Percentiles rank a stretch among this genome's conserved stretches.
These are phyloP conservation scores for Zaprionus davidi DNA, from an alignment of 1,140 invertebrate genomes.

Conservation along the genomic window DNA sequence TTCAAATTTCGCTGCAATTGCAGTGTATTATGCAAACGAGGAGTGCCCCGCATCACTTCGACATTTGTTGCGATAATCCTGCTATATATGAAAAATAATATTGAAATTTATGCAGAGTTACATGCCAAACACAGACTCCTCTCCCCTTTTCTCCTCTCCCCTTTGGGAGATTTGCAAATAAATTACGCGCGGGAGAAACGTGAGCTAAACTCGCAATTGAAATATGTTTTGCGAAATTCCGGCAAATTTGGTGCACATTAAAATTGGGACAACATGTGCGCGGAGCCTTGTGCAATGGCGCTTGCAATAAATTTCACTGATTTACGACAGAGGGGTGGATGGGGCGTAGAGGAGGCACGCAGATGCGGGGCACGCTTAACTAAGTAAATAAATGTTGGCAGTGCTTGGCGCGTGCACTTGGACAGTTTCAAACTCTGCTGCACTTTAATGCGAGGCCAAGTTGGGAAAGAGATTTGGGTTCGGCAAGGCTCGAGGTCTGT, in stretches of 20 bases:
- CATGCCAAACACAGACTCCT: background rate
- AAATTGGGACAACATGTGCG: slow-evolving; percentile 75
- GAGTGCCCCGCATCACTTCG: background rate
- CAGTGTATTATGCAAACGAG: background rate
- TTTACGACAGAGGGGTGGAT: slow-evolving; percentile 59
- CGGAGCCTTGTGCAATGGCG: slow-evolving; percentile 67
- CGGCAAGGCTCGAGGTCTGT: background rate
- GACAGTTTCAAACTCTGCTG: slow-evolving; percentile 43
- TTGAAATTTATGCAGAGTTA: slow-evolving; percentile 3
- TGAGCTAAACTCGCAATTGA: slow-evolving; percentile 72
- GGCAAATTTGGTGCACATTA: slow-evolving; percentile 70
- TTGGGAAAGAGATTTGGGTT: background rate
- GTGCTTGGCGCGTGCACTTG: slow-evolving; percentile 43
- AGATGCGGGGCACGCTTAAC: slow-evolving; percentile 53
- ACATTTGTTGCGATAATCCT: background rate
- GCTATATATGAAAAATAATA: background rate
- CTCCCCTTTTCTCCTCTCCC: background rate
- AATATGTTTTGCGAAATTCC: slow-evolving; percentile 72
- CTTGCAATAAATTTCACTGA: slow-evolving; percentile 76
- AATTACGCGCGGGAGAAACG: slow-evolving; percentile 61
- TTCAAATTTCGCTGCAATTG: background rate
- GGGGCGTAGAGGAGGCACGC: background rate
- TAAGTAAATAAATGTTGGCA: slow-evolving; percentile 76
- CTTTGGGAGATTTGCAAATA: slow-evolving; percentile 47
- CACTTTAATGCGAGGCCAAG: slow-evolving; percentile 57